Percentiles rank a stretch among this genome's conserved stretches.
Conservation (phyloP, 2,797 vertebrate species). For the Xenopus petersii region DNA sequence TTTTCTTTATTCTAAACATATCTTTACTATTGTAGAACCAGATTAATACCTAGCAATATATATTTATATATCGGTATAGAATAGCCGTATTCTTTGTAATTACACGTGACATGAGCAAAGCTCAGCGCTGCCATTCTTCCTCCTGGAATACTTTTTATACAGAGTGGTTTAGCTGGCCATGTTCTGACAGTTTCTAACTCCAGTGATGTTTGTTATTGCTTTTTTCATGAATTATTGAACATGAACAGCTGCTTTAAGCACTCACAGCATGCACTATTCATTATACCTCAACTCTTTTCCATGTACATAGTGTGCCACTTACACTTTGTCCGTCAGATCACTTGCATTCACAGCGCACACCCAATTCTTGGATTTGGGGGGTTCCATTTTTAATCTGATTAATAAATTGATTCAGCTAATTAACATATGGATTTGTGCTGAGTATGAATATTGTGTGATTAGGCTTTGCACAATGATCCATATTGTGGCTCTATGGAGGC, state of each 20-base stretch:
- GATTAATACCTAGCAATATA: no score
- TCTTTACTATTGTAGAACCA: no score
- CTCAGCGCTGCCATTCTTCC: background rate
- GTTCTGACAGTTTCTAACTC: conserved; percentile 16
- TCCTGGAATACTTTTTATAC: background rate
- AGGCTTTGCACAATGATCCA: no score
- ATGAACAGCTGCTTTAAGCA: conserved; percentile 31
- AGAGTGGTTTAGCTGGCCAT: background rate
- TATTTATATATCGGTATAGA: no score
- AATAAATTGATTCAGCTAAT: no score
- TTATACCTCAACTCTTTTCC: conserved; percentile 25
- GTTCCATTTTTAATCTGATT: no score
- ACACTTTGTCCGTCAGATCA: background rate
- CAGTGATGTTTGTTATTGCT: conserved; percentile 34
- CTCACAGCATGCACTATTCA: conserved; percentile 42
- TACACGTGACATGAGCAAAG: background rate
- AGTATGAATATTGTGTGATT: no score
- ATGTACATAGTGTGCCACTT: background rate
- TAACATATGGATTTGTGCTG: no score
- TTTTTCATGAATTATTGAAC: conserved; percentile 35
- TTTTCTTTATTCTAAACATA: no score
- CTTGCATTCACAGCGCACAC: background rate
- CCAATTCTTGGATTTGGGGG: background rate
- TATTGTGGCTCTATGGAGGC: no score
- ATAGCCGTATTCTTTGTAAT: no score